These are phyloP conservation scores for Apostichopus leukothele DNA, from an alignment of 53 echinoderm and acorn worm species.

Conservation along the genomic window DNA sequence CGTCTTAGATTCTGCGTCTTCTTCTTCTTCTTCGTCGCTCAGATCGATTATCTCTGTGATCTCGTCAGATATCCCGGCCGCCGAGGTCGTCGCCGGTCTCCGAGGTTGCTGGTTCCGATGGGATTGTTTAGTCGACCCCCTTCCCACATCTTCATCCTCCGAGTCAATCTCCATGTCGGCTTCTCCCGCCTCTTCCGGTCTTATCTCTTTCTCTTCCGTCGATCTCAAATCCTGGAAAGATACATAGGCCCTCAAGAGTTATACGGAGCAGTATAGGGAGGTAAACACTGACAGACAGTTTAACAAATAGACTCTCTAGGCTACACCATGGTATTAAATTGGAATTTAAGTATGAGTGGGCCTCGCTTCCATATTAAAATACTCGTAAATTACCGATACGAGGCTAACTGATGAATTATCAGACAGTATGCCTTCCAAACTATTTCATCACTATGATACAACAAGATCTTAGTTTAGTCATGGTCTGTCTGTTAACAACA, in stretches of 20 bases:
- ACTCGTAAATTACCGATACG: no score
- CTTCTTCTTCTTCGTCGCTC: conserved; percentile 7
- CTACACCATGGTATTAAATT: no score
- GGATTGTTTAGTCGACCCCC: conserved; percentile 28
- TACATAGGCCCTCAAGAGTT: background rate
- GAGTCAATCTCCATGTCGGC: conserved; percentile 89
- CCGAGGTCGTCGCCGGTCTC: background rate
- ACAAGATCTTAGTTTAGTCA: no score
- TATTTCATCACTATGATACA: no score
- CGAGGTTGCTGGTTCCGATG: background rate
- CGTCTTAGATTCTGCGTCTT: background rate
- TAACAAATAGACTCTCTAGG: no score
- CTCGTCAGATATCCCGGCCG: background rate
- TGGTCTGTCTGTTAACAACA: no score
- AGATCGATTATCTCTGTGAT: conserved; percentile 20
- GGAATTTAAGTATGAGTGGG: no score
- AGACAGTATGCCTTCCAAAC: no score
- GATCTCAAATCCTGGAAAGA: conserved; percentile 64
- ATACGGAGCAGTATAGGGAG: background rate
- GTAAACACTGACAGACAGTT: no score
- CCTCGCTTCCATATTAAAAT: no score
- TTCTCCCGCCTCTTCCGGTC: conserved; percentile 80
- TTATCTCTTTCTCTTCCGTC: conserved; percentile 73
- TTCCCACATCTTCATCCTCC: conserved; percentile 63
- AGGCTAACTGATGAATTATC: no score